Percentiles rank a stretch among this genome's conserved stretches.
Evolutionary conservation across 2,113 vertebrate species (phyloP).

Genomic region (Aptenodytes forsteri): DNA sequence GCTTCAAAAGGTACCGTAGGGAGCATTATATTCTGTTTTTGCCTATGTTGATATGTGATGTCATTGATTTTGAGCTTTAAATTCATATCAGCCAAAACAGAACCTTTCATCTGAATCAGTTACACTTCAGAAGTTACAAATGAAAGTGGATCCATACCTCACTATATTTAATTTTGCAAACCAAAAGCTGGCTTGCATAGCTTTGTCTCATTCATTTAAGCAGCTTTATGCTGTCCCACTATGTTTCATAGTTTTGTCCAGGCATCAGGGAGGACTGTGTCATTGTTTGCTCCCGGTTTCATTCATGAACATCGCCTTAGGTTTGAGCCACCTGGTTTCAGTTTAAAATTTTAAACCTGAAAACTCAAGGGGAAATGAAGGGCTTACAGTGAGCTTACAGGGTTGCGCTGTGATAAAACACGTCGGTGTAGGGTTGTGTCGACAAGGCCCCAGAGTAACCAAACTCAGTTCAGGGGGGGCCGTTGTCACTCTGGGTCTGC

Average conservation of each 20-base stretch:
- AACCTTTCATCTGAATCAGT: neutral
- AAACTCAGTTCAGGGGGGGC: neutral
- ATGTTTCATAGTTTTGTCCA: neutral
- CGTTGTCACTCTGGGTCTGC: neutral
- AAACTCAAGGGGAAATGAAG: neutral
- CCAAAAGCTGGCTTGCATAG: neutral
- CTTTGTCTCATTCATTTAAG: neutral
- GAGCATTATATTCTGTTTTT: neutral
- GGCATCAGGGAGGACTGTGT: neutral
- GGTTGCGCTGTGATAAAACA: neutral
- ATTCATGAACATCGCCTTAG: neutral
- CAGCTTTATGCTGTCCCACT: neutral
- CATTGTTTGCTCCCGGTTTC: neutral
- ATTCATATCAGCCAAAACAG: neutral
- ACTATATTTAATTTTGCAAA: neutral
- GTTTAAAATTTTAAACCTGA: neutral
- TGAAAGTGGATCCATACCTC: neutral
- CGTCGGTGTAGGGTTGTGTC: accelerated
- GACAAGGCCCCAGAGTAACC: accelerated
- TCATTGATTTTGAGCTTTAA: conserved; percentile 12
- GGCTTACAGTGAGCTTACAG: neutral
- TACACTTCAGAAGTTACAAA: neutral
- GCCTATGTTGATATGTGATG: neutral
- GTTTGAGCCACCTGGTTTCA: neutral
- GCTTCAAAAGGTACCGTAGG: neutral